Conservation (phyloP, 1,140 invertebrate species). For the Wasmannia auropunctata region DNA sequence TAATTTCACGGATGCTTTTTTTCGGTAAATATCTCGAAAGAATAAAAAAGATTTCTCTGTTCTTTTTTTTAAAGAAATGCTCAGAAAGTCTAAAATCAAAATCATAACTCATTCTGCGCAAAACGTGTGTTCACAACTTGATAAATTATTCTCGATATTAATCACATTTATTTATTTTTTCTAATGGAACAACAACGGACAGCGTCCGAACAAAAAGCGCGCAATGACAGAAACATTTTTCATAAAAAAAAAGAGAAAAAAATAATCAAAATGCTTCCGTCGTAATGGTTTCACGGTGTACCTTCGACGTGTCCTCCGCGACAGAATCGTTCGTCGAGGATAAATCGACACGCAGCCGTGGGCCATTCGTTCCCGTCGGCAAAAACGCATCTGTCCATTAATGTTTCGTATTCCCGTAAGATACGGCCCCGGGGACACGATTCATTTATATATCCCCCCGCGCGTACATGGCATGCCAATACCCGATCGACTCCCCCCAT, state of each 20-base stretch:
- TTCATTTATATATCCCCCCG: conserved; percentile 82
- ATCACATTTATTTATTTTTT: conserved; percentile 36
- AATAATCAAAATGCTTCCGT: conserved; percentile 43
- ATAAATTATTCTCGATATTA: conserved; percentile 31
- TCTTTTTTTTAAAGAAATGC: not conserved
- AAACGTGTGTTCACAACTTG: not conserved
- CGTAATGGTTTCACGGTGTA: conserved; percentile 56
- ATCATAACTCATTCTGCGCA: not conserved
- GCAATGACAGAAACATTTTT: conserved; percentile 38
- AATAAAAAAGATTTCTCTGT: not conserved
- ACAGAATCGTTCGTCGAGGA: conserved; percentile 77
- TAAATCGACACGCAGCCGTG: conserved; percentile 80
- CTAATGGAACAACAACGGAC: conserved; percentile 6
- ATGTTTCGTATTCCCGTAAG: conserved; percentile 82
- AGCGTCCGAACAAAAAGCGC: conserved; percentile 12
- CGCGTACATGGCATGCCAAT: conserved; percentile 80
- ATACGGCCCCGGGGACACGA: conserved; percentile 80
- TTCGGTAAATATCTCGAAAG: not conserved
- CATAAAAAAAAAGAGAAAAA: conserved; percentile 3
- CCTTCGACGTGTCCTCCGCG: conserved; percentile 65
- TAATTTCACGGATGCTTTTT: not conserved
- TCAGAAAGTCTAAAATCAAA: not conserved
- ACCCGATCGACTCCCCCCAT: conserved; percentile 80
- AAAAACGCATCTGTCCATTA: conserved; percentile 83
- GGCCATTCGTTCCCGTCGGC: conserved; percentile 81